Conservation (phyloP, 2,888 invertebrate genomes). For the Thera obeliscata region DNA sequence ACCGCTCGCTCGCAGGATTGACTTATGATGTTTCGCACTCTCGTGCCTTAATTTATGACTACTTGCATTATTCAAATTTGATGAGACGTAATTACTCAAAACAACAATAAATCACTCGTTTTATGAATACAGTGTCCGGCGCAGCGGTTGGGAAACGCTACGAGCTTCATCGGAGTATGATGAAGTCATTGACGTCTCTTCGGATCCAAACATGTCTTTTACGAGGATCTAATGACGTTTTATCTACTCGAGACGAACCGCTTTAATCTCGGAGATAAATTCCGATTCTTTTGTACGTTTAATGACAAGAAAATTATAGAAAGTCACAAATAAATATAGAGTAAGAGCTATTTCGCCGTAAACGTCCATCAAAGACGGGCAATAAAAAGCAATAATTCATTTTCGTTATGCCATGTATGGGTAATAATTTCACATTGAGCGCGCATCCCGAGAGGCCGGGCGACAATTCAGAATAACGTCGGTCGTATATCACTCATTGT, state of each 20-base stretch:
- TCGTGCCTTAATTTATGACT: constrained; percentile 72
- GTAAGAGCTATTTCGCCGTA: constrained; percentile 60
- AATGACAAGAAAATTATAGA: constrained; percentile 49
- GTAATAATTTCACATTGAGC: constrained; percentile 81
- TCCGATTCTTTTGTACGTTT: constrained; percentile 41
- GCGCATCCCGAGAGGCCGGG: constrained; percentile 62
- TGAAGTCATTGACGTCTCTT: constrained; percentile 70
- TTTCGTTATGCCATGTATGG: constrained; percentile 82
- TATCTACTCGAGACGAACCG: constrained; percentile 57
- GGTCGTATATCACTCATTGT: constrained; percentile 84
- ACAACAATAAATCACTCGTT: constrained; percentile 79
- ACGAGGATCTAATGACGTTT: constrained; percentile 67
- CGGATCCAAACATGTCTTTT: constrained; percentile 67
- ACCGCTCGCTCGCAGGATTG: constrained; percentile 72
- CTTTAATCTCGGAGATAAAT: constrained; percentile 49
- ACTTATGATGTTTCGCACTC: constrained; percentile 74
- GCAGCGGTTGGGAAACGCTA: constrained; percentile 64
- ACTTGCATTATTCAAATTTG: constrained; percentile 82
- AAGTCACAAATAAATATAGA: constrained; percentile 49
- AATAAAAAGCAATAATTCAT: constrained; percentile 82
- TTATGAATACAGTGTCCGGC: constrained; percentile 68
- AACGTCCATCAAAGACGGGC: constrained; percentile 59
- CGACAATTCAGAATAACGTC: constrained; percentile 81
- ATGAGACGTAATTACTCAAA: constrained; percentile 83
- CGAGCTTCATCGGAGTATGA: constrained; percentile 62